phyloP scores from a whole-genome alignment of 2,888 invertebrate species.

The Fragum sueziense region DNA sequence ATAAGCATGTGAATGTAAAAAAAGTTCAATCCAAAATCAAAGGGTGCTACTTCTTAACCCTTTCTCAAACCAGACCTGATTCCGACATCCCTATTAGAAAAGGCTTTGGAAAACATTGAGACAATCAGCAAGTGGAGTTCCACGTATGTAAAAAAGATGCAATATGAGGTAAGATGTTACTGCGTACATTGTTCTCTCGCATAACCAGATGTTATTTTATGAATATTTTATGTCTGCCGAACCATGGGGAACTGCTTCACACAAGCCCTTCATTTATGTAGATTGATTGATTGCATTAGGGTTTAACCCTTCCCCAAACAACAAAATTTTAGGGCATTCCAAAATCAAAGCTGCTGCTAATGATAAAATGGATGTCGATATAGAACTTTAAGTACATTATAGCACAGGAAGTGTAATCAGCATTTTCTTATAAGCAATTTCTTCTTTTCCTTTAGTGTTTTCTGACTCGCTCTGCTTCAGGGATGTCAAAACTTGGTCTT shows the following conservation, averaged over 20 bases:
- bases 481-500: too few species aligned
- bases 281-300: background rate
- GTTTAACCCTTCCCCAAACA: background rate
- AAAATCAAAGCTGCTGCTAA: background rate
- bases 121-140: background rate
- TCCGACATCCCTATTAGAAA: too few species aligned
- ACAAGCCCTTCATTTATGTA: background rate
- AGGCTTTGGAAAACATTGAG: too few species aligned
- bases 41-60: too few species aligned
- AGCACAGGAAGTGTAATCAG: too few species aligned
- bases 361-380: background rate
- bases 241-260: constrained; percentile 1
- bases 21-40: background rate
- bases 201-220: constrained; percentile 15
- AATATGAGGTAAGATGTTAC: background rate
- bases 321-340: background rate
- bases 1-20: too few species aligned
- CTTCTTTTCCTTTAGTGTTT: too few species aligned
- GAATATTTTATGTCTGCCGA: constrained; percentile 14
- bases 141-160: background rate
- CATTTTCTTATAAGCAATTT: too few species aligned
- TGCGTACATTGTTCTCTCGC: background rate
- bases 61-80: too few species aligned
- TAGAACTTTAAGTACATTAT: background rate
- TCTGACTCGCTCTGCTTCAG: too few species aligned